Evolutionary conservation across 2,888 invertebrate species (phyloP).

Genomic region (Carabus problematicus): DNA sequence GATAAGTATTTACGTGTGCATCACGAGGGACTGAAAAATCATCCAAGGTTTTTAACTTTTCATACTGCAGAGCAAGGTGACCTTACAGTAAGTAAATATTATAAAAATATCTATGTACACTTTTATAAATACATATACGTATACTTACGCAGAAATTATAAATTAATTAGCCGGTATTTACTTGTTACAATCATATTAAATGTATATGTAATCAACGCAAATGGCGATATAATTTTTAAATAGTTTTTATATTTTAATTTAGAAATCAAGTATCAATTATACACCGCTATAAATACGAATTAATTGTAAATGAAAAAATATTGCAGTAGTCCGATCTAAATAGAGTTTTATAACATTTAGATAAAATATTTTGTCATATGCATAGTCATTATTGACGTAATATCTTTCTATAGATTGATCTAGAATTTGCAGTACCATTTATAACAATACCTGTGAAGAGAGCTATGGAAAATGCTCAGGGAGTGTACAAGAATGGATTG

Average conservation of each 20-base stretch:
- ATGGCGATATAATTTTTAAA: too few relatives aligned
- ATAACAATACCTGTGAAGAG: conserved; percentile 70
- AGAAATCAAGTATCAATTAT: too few relatives aligned
- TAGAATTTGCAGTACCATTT: conserved; percentile 73
- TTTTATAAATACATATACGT: conserved; percentile 5
- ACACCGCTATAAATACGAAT: neutral
- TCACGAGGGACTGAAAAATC: conserved; percentile 12
- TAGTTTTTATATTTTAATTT: too few relatives aligned
- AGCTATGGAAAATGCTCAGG: conserved; percentile 59
- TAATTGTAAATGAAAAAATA: too few relatives aligned
- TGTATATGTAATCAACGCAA: too few relatives aligned
- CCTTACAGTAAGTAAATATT: conserved; percentile 62
- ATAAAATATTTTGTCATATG: too few relatives aligned
- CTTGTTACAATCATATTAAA: too few relatives aligned
- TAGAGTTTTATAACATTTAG: too few relatives aligned
- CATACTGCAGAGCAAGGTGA: conserved; percentile 62
- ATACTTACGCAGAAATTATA: conserved; percentile 30
- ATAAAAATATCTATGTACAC: too few relatives aligned
- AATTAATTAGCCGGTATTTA: neutral
- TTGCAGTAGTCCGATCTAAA: too few relatives aligned
- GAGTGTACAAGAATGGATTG: conserved; percentile 50
- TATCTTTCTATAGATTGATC: conserved; percentile 64
- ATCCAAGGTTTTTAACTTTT: conserved; percentile 64
- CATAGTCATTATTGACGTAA: neutral
- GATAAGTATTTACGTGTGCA: conserved; percentile 6